Evolutionary conservation across 2,888 invertebrate genomes (phyloP).

Genomic region (Incurvaria masculella): DNA sequence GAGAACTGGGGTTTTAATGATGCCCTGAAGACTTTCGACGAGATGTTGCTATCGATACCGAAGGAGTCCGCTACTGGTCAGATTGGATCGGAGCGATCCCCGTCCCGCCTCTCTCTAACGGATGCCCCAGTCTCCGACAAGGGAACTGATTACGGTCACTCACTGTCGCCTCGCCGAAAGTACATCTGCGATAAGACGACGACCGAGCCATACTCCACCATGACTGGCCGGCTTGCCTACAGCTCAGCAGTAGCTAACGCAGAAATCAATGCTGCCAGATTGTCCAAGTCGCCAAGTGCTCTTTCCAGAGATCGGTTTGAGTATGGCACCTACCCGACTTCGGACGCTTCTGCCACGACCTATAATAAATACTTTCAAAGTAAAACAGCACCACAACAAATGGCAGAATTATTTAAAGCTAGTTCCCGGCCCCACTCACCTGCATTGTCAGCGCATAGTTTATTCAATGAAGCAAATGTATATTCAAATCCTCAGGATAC

Average conservation of each 20-base stretch:
- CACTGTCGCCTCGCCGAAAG: constrained; percentile 57
- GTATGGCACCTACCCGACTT: constrained; percentile 51
- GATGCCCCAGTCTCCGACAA: constrained; percentile 62
- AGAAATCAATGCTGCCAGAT: constrained; percentile 54
- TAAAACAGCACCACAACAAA: constrained; percentile 34
- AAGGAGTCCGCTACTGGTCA: constrained; percentile 39
- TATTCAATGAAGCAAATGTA: constrained; percentile 63
- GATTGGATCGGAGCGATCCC: constrained; percentile 51
- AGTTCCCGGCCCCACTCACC: constrained; percentile 60
- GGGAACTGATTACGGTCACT: constrained; percentile 57
- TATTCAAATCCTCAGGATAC: constrained; percentile 48
- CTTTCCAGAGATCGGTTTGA: constrained; percentile 58
- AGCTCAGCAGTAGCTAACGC: constrained; percentile 65
- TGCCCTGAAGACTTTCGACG: constrained; percentile 61
- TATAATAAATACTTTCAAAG: constrained; percentile 34
- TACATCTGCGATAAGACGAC: constrained; percentile 51
- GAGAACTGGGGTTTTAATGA: constrained; percentile 69
- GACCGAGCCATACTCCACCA: constrained; percentile 62
- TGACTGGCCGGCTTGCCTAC: constrained; percentile 63
- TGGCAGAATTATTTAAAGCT: constrained; percentile 52
- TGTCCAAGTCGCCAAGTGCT: constrained; percentile 48
- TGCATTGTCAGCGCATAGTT: constrained; percentile 59
- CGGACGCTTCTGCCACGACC: constrained; percentile 28
- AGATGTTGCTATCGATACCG: constrained; percentile 52
- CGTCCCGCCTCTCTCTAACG: constrained; percentile 59